A percentile compares a stretch with the other conserved stretches of the same genome.
Conservation (phyloP, 2,888 invertebrate genomes). For the Dryobota labecula region DNA sequence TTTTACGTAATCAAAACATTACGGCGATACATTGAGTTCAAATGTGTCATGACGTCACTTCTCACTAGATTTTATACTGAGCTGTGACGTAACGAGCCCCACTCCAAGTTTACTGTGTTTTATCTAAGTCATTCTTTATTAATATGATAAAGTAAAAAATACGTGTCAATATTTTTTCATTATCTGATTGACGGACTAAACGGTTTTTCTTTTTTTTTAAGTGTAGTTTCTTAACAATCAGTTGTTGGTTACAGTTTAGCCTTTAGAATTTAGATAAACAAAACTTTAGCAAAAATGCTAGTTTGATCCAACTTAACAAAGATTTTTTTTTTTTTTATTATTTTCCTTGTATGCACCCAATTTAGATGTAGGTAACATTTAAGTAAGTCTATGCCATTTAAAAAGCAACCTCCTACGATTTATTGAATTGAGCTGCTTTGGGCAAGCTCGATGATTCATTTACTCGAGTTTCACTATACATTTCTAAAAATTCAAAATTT, state of each 20-base stretch:
- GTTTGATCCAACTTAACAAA: not conserved
- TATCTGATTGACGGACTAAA: no score
- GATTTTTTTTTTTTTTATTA: not conserved
- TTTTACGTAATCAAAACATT: no score
- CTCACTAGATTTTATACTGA: no score
- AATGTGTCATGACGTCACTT: no score
- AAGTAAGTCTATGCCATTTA: not conserved
- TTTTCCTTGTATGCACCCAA: conserved; percentile 32
- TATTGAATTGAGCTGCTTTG: not conserved
- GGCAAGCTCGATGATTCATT: conserved; percentile 19
- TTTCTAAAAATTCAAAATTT: conserved; percentile 12
- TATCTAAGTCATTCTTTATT: no score
- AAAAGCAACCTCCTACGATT: conserved; percentile 25
- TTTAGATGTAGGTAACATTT: not conserved
- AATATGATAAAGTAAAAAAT: no score
- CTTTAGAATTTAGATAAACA: not conserved
- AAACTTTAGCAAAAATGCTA: conserved; percentile 4
- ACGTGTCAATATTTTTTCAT: no score
- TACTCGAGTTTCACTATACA: conserved; percentile 21
- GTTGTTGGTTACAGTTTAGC: not conserved
- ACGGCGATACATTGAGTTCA: no score
- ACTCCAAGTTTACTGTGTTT: no score
- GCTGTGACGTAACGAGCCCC: no score
- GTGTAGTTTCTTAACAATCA: not conserved
- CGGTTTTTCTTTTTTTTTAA: no score